phyloP scores from a whole-genome alignment of 2,888 invertebrate species.

The Pseudolycoriella hygida region DNA sequence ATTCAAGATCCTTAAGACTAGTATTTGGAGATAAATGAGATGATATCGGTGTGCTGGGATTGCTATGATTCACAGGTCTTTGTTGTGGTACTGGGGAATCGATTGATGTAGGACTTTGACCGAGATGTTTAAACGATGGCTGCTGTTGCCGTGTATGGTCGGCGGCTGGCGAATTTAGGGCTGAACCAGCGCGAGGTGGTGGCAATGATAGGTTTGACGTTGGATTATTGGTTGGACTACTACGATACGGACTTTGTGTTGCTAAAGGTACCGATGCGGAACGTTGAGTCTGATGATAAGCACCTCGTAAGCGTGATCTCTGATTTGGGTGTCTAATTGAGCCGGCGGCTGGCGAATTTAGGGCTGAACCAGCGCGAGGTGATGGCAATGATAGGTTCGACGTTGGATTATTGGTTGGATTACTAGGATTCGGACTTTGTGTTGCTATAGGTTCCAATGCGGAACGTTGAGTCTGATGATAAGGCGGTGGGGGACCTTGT shows the following conservation, averaged over 20 bases:
- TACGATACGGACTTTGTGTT: slow-evolving; percentile 53
- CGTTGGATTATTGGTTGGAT: slow-evolving; percentile 47
- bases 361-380: slow-evolving; percentile 38
- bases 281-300: slow-evolving; percentile 54
- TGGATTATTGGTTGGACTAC: slow-evolving; percentile 47
- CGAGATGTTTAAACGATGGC: slow-evolving; percentile 27
- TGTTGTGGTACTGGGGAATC: slow-evolving; percentile 34
- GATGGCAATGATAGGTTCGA: slow-evolving; percentile 57
- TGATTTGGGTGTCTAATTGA: slow-evolving; percentile 1
- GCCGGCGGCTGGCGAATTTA: slow-evolving; percentile 51
- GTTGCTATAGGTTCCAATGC: slow-evolving; percentile 57
- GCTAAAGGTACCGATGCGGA: slow-evolving; percentile 59
- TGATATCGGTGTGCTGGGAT: slow-evolving; percentile 53
- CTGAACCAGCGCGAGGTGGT: slow-evolving; percentile 43
- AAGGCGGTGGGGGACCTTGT: slow-evolving; percentile 59
- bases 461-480: slow-evolving; percentile 54
- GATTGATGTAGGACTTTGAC: slow-evolving; percentile 41
- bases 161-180: slow-evolving; percentile 48
- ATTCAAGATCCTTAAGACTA: slow-evolving; percentile 26
- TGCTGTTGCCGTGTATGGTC: slow-evolving; percentile 30
- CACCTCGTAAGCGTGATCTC: slow-evolving; percentile 42
- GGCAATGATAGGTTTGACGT: slow-evolving; percentile 52
- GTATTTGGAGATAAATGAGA: slow-evolving; percentile 40
- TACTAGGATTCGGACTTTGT: slow-evolving; percentile 54
- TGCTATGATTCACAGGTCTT: slow-evolving; percentile 39